phyloP scores from a whole-genome alignment of 2,113 vertebrate genomes.

The Tichodroma muraria region DNA sequence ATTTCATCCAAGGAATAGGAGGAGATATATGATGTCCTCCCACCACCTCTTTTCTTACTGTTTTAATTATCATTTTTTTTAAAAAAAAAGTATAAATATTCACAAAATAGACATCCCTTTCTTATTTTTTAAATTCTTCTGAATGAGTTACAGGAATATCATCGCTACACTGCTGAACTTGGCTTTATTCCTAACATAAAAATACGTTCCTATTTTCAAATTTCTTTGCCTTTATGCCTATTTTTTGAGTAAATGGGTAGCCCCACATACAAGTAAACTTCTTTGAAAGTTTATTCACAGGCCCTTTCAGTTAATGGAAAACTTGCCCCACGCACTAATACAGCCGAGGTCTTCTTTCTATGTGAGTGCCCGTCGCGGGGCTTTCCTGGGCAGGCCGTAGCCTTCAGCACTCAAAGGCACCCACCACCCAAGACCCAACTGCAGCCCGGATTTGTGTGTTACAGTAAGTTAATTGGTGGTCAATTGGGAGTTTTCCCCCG shows the following conservation, averaged over 20 bases:
- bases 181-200: constrained; percentile 23
- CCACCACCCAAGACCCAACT: not conserved
- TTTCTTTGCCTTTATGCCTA: not conserved
- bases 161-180: constrained; percentile 1
- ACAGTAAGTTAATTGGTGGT: not conserved
- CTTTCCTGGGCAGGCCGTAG: not conserved
- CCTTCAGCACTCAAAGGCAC: not conserved
- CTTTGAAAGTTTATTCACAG: not conserved
- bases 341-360: not conserved
- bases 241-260: constrained; percentile 4
- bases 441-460: not conserved
- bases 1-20: constrained; percentile 48
- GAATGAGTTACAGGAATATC: not conserved
- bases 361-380: rapidly evolving
- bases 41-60: not conserved
- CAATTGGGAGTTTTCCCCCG: not conserved
- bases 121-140: not conserved
- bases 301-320: not conserved
- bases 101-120: not conserved
- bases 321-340: not conserved
- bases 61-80: constrained; percentile 47
- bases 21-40: not conserved
- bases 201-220: not conserved
- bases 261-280: not conserved
- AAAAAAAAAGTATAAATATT: not conserved